A percentile compares a stretch with the other conserved stretches of the same genome.
These are phyloP conservation scores for Chrysogorgia sp. DNA, from an alignment of 92 coral and sea anemone species.

Conservation along the genomic window DNA sequence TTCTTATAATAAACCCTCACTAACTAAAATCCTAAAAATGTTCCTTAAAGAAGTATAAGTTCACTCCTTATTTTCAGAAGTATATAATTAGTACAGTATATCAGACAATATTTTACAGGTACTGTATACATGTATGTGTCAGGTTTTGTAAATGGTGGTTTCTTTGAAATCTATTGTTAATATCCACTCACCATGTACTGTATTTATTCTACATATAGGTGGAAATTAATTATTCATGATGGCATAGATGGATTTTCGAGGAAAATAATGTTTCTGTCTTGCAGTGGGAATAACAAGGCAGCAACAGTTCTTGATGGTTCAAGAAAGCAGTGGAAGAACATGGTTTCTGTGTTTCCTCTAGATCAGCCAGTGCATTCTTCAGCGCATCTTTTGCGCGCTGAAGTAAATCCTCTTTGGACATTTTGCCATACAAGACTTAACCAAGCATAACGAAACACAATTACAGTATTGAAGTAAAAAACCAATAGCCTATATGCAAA, in stretches of 20 bases:
- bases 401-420: conserved; percentile 17
- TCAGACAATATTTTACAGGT: too few species aligned
- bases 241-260: conserved; percentile 31
- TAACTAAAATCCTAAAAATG: too few species aligned
- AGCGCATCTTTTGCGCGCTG: conserved; percentile 14
- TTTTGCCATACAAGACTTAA: too few species aligned
- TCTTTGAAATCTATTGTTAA: too few species aligned
- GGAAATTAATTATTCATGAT: conserved; percentile 25
- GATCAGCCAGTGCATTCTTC: conserved; percentile 14
- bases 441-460: too few species aligned
- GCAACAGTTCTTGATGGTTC: conserved; percentile 14
- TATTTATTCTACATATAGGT: conserved; percentile 3
- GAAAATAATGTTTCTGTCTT: conserved; percentile 26
- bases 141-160: neutral
- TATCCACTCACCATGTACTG: neutral
- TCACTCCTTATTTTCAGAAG: too few species aligned
- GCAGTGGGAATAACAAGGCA: conserved; percentile 26
- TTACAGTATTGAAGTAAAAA: too few species aligned
- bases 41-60: too few species aligned
- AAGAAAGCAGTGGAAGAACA: conserved; percentile 20
- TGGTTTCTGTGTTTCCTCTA: conserved; percentile 18
- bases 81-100: too few species aligned
- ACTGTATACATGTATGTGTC: neutral
- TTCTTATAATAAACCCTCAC: too few species aligned
- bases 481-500: too few species aligned